Conservation (phyloP, 30 jellyfish, hydroid and myxozoan species). For the Calvadosia cruxmelitensis region DNA sequence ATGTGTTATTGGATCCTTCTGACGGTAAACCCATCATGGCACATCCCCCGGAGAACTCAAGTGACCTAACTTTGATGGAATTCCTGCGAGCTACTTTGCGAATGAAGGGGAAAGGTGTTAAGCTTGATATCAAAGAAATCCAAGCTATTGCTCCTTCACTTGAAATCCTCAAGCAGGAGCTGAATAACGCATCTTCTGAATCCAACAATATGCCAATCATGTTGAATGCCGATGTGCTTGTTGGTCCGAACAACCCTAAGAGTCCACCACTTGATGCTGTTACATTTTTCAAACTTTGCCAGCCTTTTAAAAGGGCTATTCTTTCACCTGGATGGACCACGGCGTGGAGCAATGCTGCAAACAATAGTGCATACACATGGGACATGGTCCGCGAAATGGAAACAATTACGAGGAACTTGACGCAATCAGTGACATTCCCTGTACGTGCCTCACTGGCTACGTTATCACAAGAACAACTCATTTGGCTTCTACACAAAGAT, state of each 20-base stretch:
- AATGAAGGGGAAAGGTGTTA: conserved; percentile 47
- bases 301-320: conserved; percentile 3
- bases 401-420: conserved; percentile 6
- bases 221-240: conserved; percentile 73
- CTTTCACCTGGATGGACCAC: conserved; percentile 96
- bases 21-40: conserved; percentile 73
- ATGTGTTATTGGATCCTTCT: conserved; percentile 49
- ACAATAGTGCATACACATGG: conserved; percentile 67
- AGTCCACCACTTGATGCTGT: conserved; percentile 54
- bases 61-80: conserved; percentile 52
- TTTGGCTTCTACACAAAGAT: conserved; percentile 43
- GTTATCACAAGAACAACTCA: conserved; percentile 38
- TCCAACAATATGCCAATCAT: conserved; percentile 8
- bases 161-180: conserved; percentile 25
- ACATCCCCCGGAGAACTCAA: conserved; percentile 70
- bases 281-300: conserved; percentile 16
- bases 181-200: background rate
- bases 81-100: conserved; percentile 19
- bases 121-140: conserved; percentile 66
- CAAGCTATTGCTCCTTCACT: conserved; percentile 63
- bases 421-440: conserved; percentile 65
- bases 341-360: background rate
- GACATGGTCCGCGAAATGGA: conserved; percentile 62
- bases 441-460: conserved; percentile 81
- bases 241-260: conserved; percentile 70